Evolutionary conservation across 2,797 vertebrate genomes (phyloP), one percentile per base, ranked within the genome.

Genomic region (Lepilemur ruficaudatus): DNA sequence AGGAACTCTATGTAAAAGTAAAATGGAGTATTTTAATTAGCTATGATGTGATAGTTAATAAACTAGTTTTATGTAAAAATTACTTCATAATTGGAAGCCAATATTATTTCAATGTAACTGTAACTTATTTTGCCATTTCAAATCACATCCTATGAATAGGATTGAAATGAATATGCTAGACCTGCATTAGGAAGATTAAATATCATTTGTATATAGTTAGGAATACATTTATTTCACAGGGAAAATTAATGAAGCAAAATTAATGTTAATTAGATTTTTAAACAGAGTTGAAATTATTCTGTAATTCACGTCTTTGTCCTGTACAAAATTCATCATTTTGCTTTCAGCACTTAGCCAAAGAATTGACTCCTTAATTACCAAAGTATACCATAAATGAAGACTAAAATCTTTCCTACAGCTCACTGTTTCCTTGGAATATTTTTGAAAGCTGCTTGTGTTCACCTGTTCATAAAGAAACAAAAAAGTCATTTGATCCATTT

Each of bases 221-320:
- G 89, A 94, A 94, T 76, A 2, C 79, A 95, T 94, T 97, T 97
- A 89, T 89, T 96, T 96, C 93, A 89, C 52, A 48, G 70, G 57
- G 52, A 4, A 96, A 96, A 95, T 96, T 97, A 96, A 95, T 94
- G 91, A 96, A 94, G 75, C 92, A 91, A 97, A 96, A 96, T 96
- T 94, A 97, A 96, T 72, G 84, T 93, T 95, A 94, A 97, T 89
- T 88, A 93, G 93, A 96, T 96, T 96, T 97, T 97, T 97, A 89
- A 96, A 80, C 55, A 67, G 79, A 90, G 69, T 83, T 76, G 35
- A 92, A 95, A 88, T 61, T 91, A 73, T 80, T 91, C 73, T 95
- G 38, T 96, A 97, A 97, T 79, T 95, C 88, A 89, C 55, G 95
- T 59, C 25, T 94, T 91, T 95, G 70, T 86, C 9, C 41, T 65